These are phyloP conservation scores for Lutraria rhynchaena DNA, from an alignment of 1,140 invertebrate genomes.

Conservation along the genomic window DNA sequence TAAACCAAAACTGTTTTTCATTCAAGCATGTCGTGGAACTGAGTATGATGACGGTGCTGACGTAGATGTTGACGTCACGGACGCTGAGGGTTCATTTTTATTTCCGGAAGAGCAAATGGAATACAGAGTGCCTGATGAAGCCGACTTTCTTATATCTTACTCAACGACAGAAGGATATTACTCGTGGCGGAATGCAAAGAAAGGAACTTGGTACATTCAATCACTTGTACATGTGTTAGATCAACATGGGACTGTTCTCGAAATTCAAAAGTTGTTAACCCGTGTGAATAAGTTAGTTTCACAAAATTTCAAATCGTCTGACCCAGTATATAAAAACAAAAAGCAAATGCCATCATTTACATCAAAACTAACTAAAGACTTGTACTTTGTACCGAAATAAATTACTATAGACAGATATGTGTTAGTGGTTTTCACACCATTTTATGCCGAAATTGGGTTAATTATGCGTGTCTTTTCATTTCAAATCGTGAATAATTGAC, in stretches of 20 bases:
- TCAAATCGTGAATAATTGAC: too few species aligned
- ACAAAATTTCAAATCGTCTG: conserved; percentile 8
- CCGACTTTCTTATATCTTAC: conserved; percentile 68
- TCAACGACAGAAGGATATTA: conserved; percentile 67
- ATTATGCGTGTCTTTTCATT: too few species aligned
- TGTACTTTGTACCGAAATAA: conserved; percentile 44
- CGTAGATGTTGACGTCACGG: conserved; percentile 19
- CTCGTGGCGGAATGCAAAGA: conserved; percentile 55
- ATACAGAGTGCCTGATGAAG: conserved; percentile 62
- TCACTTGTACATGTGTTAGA: conserved; percentile 35
- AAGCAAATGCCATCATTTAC: conserved; percentile 36
- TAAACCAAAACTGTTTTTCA: conserved; percentile 78
- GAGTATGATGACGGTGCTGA: conserved; percentile 29
- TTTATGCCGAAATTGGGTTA: too few species aligned
- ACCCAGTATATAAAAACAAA: neutral
- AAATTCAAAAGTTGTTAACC: conserved; percentile 35
- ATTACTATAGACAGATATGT: too few species aligned
- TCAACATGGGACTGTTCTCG: conserved; percentile 28
- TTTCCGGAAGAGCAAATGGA: conserved; percentile 13
- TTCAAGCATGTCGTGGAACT: conserved; percentile 75
- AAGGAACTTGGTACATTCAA: conserved; percentile 70
- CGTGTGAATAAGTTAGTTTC: conserved; percentile 26
- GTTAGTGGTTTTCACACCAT: too few species aligned
- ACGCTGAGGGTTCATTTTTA: neutral
- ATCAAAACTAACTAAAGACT: conserved; percentile 42